Conservation (phyloP, 2,888 invertebrate genomes). For the Diachrysia chrysitis region DNA sequence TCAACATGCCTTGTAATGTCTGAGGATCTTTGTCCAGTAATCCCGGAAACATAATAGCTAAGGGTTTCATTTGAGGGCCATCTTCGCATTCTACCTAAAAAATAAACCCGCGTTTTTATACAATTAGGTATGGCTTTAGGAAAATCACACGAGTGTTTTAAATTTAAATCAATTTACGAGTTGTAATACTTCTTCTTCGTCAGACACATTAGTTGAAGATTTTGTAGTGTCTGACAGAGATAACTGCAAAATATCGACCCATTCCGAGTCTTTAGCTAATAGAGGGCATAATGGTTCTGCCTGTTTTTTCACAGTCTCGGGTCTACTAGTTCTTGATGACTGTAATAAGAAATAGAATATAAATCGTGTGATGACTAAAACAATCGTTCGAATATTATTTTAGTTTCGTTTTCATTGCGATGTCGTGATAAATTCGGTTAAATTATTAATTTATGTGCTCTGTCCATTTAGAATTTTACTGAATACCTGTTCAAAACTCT, state of each 20-base stretch:
- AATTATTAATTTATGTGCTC: too few relatives aligned
- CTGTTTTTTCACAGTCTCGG: conserved; percentile 46
- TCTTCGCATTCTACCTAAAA: conserved; percentile 78
- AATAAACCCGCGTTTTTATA: conserved; percentile 10
- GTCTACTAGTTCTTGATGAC: conserved; percentile 58
- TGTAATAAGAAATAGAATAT: conserved; percentile 40
- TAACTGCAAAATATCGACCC: conserved; percentile 80
- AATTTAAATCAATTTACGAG: conserved; percentile 69
- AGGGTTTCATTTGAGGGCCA: conserved; percentile 76
- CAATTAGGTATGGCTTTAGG: background rate
- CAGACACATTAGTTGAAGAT: conserved; percentile 59
- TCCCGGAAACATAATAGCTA: conserved; percentile 81
- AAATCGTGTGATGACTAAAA: background rate
- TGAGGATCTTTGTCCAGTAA: conserved; percentile 78
- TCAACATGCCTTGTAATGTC: conserved; percentile 77
- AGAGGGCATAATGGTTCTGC: conserved; percentile 72
- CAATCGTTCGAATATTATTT: background rate
- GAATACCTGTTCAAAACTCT: too few relatives aligned
- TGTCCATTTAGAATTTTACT: too few relatives aligned
- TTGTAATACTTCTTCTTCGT: conserved; percentile 79
- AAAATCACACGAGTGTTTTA: background rate
- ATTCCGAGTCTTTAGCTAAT: conserved; percentile 85
- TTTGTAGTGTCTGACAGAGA: conserved; percentile 50
- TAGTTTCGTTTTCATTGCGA: background rate
- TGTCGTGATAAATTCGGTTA: too few relatives aligned